A percentile compares a stretch with the other conserved stretches of the same genome.
phyloP scores from a whole-genome alignment of 2,113 vertebrate genomes.

The Salvator merianae region DNA sequence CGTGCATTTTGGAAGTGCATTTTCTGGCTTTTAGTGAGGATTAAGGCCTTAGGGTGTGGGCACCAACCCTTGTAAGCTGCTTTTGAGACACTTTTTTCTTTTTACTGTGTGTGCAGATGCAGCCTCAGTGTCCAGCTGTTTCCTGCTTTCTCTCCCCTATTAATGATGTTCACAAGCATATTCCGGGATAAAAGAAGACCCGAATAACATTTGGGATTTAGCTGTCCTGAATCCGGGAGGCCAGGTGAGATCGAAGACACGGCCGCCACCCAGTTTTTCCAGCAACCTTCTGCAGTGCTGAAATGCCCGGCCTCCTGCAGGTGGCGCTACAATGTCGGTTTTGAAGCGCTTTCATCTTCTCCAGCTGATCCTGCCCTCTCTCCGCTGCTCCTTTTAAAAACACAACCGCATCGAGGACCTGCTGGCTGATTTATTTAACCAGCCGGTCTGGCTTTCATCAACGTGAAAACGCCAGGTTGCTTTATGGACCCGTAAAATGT shows the following conservation, averaged over 20 bases:
- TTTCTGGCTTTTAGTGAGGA: too few species aligned
- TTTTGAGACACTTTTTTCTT: too few species aligned
- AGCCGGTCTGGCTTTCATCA: slow-evolving; percentile 59
- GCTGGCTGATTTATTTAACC: slow-evolving; percentile 53
- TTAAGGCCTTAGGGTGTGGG: too few species aligned
- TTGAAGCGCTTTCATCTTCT: slow-evolving; percentile 55
- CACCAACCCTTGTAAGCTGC: too few species aligned
- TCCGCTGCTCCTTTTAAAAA: not conserved
- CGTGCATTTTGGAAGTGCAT: too few species aligned
- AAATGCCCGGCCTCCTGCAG: slow-evolving; percentile 73
- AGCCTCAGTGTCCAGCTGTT: too few species aligned
- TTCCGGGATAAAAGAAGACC: not conserved
- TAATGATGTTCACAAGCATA: too few species aligned
- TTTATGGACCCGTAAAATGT: slow-evolving; percentile 68
- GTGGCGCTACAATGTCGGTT: slow-evolving; percentile 80
- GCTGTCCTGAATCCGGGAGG: not conserved
- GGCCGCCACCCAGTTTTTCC: rapidly evolving
- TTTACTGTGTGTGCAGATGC: too few species aligned
- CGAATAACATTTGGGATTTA: not conserved
- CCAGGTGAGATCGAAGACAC: not conserved
- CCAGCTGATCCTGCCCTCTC: too few species aligned
- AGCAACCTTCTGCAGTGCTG: slow-evolving; percentile 39
- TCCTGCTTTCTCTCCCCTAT: too few species aligned
- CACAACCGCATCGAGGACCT: too few species aligned
- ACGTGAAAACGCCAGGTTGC: slow-evolving; percentile 52